Conservation (phyloP, 1,140 invertebrate species). For the Drosophila quadrilineata region DNA sequence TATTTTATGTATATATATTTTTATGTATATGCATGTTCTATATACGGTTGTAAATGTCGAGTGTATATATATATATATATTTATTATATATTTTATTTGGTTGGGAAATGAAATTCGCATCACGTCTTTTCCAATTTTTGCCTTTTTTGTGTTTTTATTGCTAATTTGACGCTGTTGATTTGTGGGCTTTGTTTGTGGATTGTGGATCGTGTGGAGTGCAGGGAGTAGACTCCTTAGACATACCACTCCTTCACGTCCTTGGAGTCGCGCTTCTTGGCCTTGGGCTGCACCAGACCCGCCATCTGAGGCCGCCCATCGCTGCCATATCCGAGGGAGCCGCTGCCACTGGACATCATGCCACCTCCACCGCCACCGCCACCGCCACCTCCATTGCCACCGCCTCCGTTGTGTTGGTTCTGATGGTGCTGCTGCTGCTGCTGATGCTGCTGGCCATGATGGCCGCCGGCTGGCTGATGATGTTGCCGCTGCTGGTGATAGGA, state of each 20-base stretch:
- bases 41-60: slow-evolving; percentile 9
- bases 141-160: slow-evolving; percentile 56
- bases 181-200: too few relatives aligned
- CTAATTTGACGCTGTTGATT: slow-evolving; percentile 69
- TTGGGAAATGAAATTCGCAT: slow-evolving; percentile 1
- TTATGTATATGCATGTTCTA: slow-evolving; percentile 10
- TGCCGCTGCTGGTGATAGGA: slow-evolving; percentile 81
- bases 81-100: slow-evolving; percentile 6
- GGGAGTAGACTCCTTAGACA: slow-evolving; percentile 82
- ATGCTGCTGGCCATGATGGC: slow-evolving; percentile 76
- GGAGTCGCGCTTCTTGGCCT: slow-evolving; percentile 88
- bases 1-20: slow-evolving; percentile 21
- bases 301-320: slow-evolving; percentile 72
- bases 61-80: slow-evolving; percentile 2
- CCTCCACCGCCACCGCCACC: slow-evolving; percentile 63
- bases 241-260: slow-evolving; percentile 98
- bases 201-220: too few relatives aligned
- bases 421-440: slow-evolving; percentile 38
- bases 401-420: slow-evolving; percentile 38
- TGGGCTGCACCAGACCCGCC: slow-evolving; percentile 82
- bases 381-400: slow-evolving; percentile 38
- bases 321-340: slow-evolving; percentile 64
- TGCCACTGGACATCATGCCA: slow-evolving; percentile 71
- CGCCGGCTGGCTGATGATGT: slow-evolving; percentile 77
- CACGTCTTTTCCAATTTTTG: slow-evolving; percentile 41